These are phyloP conservation scores for Armadillidium nasatum DNA, from an alignment of 1,140 invertebrate species.

Conservation along the genomic window DNA sequence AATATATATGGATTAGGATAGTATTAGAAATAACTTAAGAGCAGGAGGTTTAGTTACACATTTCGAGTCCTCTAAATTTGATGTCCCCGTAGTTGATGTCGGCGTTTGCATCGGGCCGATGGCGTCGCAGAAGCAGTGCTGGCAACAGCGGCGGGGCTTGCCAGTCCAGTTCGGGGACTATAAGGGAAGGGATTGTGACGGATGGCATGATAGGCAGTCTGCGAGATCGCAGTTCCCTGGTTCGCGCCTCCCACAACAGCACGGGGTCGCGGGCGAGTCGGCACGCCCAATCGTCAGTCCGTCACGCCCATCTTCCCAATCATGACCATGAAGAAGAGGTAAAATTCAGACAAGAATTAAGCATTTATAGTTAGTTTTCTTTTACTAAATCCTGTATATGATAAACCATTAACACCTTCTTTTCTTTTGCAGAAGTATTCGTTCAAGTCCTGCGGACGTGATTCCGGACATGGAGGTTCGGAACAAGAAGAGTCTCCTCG, in stretches of 20 bases:
- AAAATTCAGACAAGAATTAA: constrained; percentile 14
- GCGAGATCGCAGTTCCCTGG: constrained; percentile 30
- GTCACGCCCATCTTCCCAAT: constrained; percentile 32
- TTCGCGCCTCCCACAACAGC: constrained; percentile 34
- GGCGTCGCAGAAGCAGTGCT: constrained; percentile 36
- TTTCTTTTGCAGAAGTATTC: constrained; percentile 60
- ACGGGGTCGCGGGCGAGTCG: constrained; percentile 37
- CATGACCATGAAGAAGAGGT: constrained; percentile 43
- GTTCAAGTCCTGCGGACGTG: constrained; percentile 64
- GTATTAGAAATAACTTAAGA: too few relatives aligned
- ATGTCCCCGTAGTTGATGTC: constrained; percentile 35
- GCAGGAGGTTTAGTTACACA: too few relatives aligned
- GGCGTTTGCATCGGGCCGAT: constrained; percentile 35
- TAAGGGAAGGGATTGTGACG: neutral
- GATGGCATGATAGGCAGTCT: constrained; percentile 23
- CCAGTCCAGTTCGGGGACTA: constrained; percentile 27
- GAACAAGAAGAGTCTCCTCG: constrained; percentile 62
- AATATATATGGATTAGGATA: too few relatives aligned
- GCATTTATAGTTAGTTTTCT: neutral
- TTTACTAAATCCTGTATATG: too few relatives aligned
- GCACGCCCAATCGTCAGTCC: constrained; percentile 32
- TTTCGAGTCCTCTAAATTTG: neutral
- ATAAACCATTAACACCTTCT: neutral
- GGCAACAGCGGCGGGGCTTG: constrained; percentile 30
- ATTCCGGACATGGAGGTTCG: constrained; percentile 61